Evolutionary conservation across 2,113 vertebrate species (phyloP).

Genomic region (Murina feae): DNA sequence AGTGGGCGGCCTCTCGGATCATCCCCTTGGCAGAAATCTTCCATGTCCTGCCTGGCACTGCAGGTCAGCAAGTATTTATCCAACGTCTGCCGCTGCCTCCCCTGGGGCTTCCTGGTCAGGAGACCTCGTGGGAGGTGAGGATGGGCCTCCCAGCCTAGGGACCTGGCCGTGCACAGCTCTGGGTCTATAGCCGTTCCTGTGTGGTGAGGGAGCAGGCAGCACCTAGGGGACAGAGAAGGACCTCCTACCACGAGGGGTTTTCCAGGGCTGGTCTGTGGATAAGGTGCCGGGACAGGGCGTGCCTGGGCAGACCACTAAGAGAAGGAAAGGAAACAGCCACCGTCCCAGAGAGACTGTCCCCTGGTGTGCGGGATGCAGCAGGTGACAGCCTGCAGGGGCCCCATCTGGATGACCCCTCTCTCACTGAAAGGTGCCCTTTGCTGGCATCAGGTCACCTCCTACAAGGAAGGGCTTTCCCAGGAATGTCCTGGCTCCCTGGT

Average conservation of each 20-base stretch:
- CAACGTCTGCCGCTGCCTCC: not conserved
- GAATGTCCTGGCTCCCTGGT: not conserved
- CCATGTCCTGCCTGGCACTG: not conserved
- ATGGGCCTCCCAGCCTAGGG: not conserved
- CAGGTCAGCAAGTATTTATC: not conserved
- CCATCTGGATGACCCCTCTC: not conserved
- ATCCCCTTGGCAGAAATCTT: not conserved
- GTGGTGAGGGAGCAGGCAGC: not conserved
- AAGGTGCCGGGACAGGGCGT: not conserved
- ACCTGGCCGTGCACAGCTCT: not conserved
- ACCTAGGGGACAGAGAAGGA: not conserved
- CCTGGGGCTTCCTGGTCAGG: not conserved
- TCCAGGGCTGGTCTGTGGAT: not conserved
- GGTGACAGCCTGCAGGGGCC: not conserved
- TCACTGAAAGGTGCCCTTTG: not conserved
- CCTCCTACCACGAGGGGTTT: accelerated
- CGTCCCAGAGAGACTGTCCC: not conserved
- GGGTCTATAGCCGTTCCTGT: not conserved
- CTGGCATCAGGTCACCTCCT: not conserved
- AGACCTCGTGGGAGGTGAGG: not conserved
- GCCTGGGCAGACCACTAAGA: not conserved
- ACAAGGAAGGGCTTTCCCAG: not conserved
- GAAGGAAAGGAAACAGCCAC: not conserved
- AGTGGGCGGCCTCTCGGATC: not conserved
- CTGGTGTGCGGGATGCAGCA: not conserved